These are phyloP conservation scores for Opisthograptis luteolata DNA, from an alignment of 2,888 invertebrate species.

Conservation along the genomic window DNA sequence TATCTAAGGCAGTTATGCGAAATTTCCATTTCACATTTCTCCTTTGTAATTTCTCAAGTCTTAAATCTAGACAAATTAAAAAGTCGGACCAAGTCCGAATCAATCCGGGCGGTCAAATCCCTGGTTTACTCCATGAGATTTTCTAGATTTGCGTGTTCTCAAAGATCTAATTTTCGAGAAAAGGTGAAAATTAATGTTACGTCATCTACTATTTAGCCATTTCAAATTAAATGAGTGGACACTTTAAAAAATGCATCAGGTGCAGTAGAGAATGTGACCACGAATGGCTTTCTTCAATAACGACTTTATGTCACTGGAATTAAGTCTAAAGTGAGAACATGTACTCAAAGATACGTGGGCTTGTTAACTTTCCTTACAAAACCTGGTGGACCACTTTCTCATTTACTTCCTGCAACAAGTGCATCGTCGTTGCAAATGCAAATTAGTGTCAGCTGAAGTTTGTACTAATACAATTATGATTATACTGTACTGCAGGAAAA, in stretches of 20 bases:
- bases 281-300: not conserved
- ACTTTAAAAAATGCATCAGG: not conserved
- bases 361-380: constrained; percentile 21
- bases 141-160: too few relatives aligned
- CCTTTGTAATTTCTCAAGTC: too few relatives aligned
- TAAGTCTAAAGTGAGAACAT: constrained; percentile 1
- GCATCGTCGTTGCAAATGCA: constrained; percentile 6
- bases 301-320: not conserved
- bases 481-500: too few relatives aligned
- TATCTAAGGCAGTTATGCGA: too few relatives aligned
- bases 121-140: too few relatives aligned
- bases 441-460: not conserved
- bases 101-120: too few relatives aligned
- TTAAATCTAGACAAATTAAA: too few relatives aligned
- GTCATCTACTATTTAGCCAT: not conserved
- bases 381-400: constrained; percentile 44
- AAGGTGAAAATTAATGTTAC: too few relatives aligned
- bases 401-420: constrained; percentile 28
- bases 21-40: too few relatives aligned
- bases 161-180: too few relatives aligned
- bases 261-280: not conserved
- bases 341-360: constrained; percentile 3
- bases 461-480: too few relatives aligned
- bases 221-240: not conserved
- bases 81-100: too few relatives aligned